Base-by-base conservation (phyloP, 2,797 vertebrate genomes). In the Darevskia nairensis region DNA sequence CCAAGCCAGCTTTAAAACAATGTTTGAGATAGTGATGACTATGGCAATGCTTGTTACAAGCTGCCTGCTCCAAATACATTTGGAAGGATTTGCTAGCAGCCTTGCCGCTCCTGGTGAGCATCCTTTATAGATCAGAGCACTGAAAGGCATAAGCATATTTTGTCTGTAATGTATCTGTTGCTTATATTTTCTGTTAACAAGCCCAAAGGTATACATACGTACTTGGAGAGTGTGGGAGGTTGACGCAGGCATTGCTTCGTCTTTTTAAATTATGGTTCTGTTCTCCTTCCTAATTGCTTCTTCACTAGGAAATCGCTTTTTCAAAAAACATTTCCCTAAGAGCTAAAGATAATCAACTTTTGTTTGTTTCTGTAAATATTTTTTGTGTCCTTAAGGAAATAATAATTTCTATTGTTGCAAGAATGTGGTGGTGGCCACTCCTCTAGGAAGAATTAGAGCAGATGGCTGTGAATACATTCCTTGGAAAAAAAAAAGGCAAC, bases 271-370 rank as follows among this genome's bases (percentile, higher is more conserved):
- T 93, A 86, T 95, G 95, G 89, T 90, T 94, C 92, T 95, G 84
- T 91, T 91, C 96, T 94, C 93, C 95, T 95, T 95, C 93, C 85
- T 96, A 96, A 97, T 95, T 96, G 94, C 96, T 96, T 92, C 90
- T 94, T 96, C 94, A 93, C 95, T 95, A 93, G 92, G 92, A 94
- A 95, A 88, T 94, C 92, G 80, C 91, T 96, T 93, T 84, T 93
- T 92, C 84, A 50, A 80, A 81, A 82, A 64, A 59, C 23, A 88
- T 59, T 78, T 94, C 94, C 95, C 94, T 95, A 91, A 93, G 82
- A 97, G 96, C 95, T 94, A 95, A 96, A 95, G 95, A 95, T 95
- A 97, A 97, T 97, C 95, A 97, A 95, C 94, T 96, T 97, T 96
- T 96, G 95, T 96, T 97, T 96, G 94, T 96, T 96, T 96, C 93